phyloP scores from a whole-genome alignment of 2,113 vertebrate genomes.

The Nymphicus hollandicus region DNA sequence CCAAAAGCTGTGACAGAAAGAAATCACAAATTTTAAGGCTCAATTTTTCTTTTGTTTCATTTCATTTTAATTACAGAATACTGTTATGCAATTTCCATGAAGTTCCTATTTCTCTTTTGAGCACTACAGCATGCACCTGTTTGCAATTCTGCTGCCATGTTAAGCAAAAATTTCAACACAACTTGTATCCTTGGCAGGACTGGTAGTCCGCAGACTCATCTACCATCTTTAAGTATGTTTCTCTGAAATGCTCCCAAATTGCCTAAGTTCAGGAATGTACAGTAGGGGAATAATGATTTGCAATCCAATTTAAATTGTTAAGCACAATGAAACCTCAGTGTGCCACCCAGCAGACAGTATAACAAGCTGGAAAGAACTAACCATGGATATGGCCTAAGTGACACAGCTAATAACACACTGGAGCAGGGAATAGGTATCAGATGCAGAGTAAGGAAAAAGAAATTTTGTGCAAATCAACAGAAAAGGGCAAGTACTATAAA shows the following conservation, averaged over 20 bases:
- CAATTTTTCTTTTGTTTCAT: not conserved
- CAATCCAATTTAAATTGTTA: not conserved
- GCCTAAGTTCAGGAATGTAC: not conserved
- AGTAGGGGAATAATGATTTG: not conserved
- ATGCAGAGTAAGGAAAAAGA: not conserved
- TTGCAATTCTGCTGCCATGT: not conserved
- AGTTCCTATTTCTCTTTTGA: not conserved
- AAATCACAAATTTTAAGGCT: not conserved
- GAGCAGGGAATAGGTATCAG: not conserved
- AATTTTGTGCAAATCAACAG: not conserved
- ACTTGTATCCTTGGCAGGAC: not conserved
- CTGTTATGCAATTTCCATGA: not conserved
- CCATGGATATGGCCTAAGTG: not conserved
- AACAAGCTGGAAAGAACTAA: not conserved
- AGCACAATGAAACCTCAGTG: not conserved
- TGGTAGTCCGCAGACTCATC: not conserved
- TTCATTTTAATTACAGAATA: not conserved
- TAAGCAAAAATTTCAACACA: not conserved
- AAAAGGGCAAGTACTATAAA: not conserved
- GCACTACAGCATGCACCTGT: not conserved
- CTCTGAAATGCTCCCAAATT: not conserved
- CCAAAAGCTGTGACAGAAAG: not conserved
- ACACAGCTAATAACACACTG: not conserved
- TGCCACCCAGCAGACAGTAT: rapidly evolving
- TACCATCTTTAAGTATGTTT: not conserved